Conservation (phyloP, 2,888 invertebrate genomes). For the Pardosa pseudoannulata region DNA sequence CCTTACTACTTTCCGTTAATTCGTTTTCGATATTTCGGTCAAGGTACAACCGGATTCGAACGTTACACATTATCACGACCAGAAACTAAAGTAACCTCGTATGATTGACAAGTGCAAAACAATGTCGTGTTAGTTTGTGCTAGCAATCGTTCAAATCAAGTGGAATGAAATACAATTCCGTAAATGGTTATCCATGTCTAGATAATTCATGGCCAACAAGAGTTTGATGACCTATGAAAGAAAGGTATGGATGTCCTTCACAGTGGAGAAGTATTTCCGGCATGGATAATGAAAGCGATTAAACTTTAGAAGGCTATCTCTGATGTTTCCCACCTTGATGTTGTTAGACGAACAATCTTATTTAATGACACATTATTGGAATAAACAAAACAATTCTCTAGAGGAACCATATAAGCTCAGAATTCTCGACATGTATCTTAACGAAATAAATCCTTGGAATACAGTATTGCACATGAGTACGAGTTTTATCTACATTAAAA, state of each 20-base stretch:
- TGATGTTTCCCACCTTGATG: too few relatives aligned
- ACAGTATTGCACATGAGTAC: too few relatives aligned
- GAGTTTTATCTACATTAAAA: too few relatives aligned
- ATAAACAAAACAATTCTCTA: too few relatives aligned
- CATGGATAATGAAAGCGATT: too few relatives aligned
- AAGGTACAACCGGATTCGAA: conserved; percentile 23
- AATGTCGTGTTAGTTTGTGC: conserved; percentile 24
- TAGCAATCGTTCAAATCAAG: background rate
- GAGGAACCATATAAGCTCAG: too few relatives aligned
- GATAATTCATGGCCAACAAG: conserved; percentile 4
- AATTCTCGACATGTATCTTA: too few relatives aligned
- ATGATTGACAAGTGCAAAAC: conserved; percentile 41
- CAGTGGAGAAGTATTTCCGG: conserved; percentile 13
- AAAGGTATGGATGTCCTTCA: background rate
- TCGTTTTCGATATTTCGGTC: conserved; percentile 39
- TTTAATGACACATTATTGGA: too few relatives aligned
- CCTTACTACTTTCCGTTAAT: background rate
- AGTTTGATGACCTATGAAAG: background rate
- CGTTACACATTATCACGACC: conserved; percentile 15
- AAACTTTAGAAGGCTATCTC: too few relatives aligned
- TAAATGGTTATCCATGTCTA: conserved; percentile 4
- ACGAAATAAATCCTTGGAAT: too few relatives aligned
- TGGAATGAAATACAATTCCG: background rate
- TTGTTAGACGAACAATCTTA: too few relatives aligned
- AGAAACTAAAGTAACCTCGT: background rate